Evolutionary conservation across 2,888 invertebrate species (phyloP), one percentile per base, ranked within the genome.

Genomic region (Aphidius colemani): DNA sequence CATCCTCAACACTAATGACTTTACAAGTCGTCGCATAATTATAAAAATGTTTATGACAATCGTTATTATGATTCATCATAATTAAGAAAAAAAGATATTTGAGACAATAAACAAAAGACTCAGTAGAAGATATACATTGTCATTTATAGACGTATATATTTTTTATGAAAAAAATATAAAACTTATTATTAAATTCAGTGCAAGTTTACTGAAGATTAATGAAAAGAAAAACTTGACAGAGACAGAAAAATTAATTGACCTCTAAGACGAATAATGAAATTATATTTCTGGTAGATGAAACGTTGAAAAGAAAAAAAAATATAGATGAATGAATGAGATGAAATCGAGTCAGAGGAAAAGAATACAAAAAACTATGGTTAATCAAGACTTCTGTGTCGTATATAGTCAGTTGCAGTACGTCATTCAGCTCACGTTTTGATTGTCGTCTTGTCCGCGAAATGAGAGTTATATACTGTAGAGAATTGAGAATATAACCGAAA

Each of bases 381-480:
- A 70, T 70, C 70, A 68, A 50, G 66, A 69, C 66, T 66, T 68
- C 66, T 44, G 41, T 30, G 30, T 30, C 5, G 30, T 3, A 30
- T 30, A 30, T 30, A 30, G 30, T 45, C 62, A 65, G 65, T 66
- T 63, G 66, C 66, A 64, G 61, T 67, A 67, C 67, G 65, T 68
- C 69, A 69, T 69, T 66, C 61, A 59, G 53, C 44, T 46, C 56
- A 60, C 64, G 64, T 60, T 63, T 58, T 51, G 61, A 59, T 46
- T 59, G 61, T 61, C 56, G 46, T 59, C 55, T 50, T 53, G 46
- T 58, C 46, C 13, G 10, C 50, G 7, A 9, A 44, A 53, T 49
- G 59, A 58, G 55, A 49, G 43, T 43, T 44, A 51, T 10, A n/a
- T 10, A 45, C 46, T 18, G 7, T 7, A 11, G 45, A 18, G 49